Conservation (phyloP, 2,797 vertebrate species). For the Jordanella pulchra region DNA sequence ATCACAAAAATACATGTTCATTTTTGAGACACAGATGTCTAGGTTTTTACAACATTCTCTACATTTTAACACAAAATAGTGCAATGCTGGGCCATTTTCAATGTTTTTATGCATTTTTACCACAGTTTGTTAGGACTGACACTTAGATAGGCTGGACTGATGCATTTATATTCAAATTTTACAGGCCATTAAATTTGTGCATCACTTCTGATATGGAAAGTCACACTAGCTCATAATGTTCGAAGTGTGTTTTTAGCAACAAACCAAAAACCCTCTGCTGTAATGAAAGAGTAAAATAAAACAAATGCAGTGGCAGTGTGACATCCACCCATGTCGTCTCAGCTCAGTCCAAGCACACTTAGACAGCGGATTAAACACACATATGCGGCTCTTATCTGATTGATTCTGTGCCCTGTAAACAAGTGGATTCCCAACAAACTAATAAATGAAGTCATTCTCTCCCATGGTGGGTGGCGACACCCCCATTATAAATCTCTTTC, state of each 20-base stretch:
- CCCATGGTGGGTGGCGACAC: conserved; percentile 45
- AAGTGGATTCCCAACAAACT: conserved; percentile 56
- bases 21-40: neutral
- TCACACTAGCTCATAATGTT: neutral
- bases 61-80: too few species aligned
- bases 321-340: neutral
- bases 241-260: conserved; percentile 16
- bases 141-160: neutral
- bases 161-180: neutral
- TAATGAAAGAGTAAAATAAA: neutral
- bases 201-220: neutral
- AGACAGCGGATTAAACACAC: conserved; percentile 5
- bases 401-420: conserved; percentile 60
- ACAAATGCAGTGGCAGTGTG: neutral
- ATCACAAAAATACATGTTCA: neutral
- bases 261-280: neutral
- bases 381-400: conserved; percentile 46
- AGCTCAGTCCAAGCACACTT: neutral
- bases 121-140: too few species aligned
- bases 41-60: too few species aligned
- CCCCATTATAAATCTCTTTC: conserved; percentile 61
- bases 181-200: neutral
- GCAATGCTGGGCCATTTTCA: too few species aligned
- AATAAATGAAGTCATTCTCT: conserved; percentile 68
- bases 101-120: too few species aligned